Evolutionary conservation across 2,797 vertebrate genomes (phyloP).

Genomic region (Poliocrania exsul): DNA sequence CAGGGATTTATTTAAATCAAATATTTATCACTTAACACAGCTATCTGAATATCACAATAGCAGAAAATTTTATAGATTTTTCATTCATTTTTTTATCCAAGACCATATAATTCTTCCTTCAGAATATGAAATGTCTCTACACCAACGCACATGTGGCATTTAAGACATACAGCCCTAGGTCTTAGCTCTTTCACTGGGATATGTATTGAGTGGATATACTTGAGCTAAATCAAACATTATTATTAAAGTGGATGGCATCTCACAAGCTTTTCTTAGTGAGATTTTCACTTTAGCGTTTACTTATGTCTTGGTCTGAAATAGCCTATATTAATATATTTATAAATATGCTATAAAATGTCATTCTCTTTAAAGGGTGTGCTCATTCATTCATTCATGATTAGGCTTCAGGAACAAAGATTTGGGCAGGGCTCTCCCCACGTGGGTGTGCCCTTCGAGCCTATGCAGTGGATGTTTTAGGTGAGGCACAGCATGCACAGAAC

Average conservation of each 20-base stretch:
- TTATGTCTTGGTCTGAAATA: background rate
- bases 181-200: background rate
- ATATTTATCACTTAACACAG: background rate
- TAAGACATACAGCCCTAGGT: background rate
- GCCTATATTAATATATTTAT: background rate
- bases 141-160: fast-evolving
- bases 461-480: no score
- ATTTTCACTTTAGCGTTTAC: background rate
- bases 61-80: background rate
- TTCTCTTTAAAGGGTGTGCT: background rate
- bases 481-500: no score
- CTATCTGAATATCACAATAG: background rate
- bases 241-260: background rate
- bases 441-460: no score
- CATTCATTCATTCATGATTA: no score
- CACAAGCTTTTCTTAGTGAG: background rate
- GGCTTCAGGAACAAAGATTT: no score
- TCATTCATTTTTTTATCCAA: background rate
- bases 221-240: background rate
- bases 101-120: background rate
- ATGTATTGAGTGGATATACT: background rate
- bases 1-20: background rate
- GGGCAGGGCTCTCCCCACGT: no score
- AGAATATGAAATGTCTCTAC: background rate
- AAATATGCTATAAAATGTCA: background rate